Base-by-base conservation (phyloP, 2,888 invertebrate species). In the Ametastegia equiseti region DNA sequence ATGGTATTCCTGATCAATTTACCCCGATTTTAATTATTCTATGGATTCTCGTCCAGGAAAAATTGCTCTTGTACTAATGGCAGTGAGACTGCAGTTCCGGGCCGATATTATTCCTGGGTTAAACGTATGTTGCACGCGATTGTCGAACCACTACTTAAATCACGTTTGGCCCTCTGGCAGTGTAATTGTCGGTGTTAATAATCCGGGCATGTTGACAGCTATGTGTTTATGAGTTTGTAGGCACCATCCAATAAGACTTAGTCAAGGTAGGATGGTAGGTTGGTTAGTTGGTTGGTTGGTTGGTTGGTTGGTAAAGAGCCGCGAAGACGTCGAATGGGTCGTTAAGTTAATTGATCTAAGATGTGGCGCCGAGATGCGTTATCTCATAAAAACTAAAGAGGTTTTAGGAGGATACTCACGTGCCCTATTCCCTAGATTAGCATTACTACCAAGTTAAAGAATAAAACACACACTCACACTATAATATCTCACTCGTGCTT, bases 171-270 rank as follows among this genome's bases (percentile, higher is more conserved):
- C 85, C 60, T 36, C 78, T 80, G 87, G 85, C 85, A 83, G 83
- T 84, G 85, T 88, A 87, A 88, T 88, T 86, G 88, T 88, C 86
- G 86, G 86, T 85, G 87, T 87, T 87, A 87, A 88, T 87, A 88
- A 88, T 84, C 85, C 83, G 82, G 83, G 85, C 83, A 84, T 82
- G 87, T 86, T 84, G 85, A 84, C 86, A 82, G 85, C 81, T 81
- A 75, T 82, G 82, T 81, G 86, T 86, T 86, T 84, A 84, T 84
- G 85, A 82, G 84, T 73, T 83, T 86, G 81, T 78, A 73, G 7
- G 60, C 54, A 63, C 45, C 85, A 80, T 19, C 36, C 67, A n/a
- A n/a, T 23, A 63, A 80, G 84, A 67, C 81, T 39, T 7, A 67
- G 13, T 30, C 50, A 27, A 71, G 19, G 27, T 23, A n/a, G n/a